Evolutionary conservation across 2,797 vertebrate species (phyloP).

Genomic region (Ibycter americanus): DNA sequence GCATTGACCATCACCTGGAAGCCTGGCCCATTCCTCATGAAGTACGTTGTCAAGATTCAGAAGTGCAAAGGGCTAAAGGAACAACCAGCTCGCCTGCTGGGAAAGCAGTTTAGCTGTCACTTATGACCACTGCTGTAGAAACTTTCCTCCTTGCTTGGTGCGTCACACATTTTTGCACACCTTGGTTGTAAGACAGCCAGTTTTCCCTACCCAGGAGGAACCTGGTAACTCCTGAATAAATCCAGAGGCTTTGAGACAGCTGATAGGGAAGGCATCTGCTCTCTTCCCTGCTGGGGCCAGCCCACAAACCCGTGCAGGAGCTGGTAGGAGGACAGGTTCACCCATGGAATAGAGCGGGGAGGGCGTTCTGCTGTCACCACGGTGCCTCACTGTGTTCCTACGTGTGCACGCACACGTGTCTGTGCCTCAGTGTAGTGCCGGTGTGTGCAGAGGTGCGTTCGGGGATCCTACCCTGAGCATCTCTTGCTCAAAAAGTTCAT

Average conservation of each 20-base stretch:
- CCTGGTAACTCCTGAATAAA: not conserved
- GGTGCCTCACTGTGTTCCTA: not conserved
- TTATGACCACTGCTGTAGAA: not conserved
- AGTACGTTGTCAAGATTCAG: not conserved
- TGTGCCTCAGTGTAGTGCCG: too few species aligned
- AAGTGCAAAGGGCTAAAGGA: not conserved
- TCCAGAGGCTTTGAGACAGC: not conserved
- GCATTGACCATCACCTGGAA: not conserved
- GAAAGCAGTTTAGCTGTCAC: not conserved
- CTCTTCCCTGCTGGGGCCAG: not conserved
- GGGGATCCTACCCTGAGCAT: not conserved
- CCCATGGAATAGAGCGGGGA: not conserved
- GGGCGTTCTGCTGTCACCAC: too few species aligned
- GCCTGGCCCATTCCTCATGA: accelerated
- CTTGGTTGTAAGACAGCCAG: not conserved
- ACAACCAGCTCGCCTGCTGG: too few species aligned
- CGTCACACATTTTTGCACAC: not conserved
- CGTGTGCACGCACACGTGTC: accelerated
- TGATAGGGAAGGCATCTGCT: not conserved
- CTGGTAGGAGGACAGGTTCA: not conserved
- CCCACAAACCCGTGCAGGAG: not conserved
- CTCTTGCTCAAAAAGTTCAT: not conserved
- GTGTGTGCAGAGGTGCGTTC: accelerated
- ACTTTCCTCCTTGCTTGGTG: not conserved
- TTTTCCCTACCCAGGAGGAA: not conserved